A percentile compares a stretch with the other conserved stretches of the same genome.
phyloP scores from a whole-genome alignment of 64 coral and sea anemone species.

The Stylophora pistillata region DNA sequence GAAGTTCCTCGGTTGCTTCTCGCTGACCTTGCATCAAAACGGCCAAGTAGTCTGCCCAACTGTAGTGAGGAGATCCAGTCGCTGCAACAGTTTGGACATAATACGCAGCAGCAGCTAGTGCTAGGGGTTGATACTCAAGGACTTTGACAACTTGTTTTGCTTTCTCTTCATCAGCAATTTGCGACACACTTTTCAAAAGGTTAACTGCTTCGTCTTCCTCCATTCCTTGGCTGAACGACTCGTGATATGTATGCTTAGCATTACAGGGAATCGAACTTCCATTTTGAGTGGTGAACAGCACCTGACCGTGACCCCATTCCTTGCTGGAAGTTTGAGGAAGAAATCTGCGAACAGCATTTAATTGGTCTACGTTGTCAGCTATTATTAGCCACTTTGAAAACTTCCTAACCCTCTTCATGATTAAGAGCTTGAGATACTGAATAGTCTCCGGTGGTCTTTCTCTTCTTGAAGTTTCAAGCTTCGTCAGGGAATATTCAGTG shows the following conservation, averaged over 20 bases:
- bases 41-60: neutral
- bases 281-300: conserved; percentile 34
- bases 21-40: neutral
- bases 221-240: conserved; percentile 29
- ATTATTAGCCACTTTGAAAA: conserved; percentile 29
- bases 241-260: conserved; percentile 9
- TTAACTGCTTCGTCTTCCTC: neutral
- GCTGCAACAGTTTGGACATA: conserved; percentile 6
- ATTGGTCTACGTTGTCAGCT: conserved; percentile 4
- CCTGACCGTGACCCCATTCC: conserved; percentile 25
- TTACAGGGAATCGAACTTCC: neutral
- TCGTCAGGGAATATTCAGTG: neutral
- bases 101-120: conserved; percentile 17
- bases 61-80: neutral
- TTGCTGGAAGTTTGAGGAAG: conserved; percentile 3
- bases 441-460: neutral
- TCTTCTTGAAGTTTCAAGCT: neutral
- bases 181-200: neutral
- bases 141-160: neutral
- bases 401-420: neutral
- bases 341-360: neutral
- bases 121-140: conserved; percentile 21
- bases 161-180: neutral
- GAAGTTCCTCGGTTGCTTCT: neutral
- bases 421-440: neutral